Conservation (phyloP, 2,797 vertebrate species). For the Mustela erminea region DNA sequence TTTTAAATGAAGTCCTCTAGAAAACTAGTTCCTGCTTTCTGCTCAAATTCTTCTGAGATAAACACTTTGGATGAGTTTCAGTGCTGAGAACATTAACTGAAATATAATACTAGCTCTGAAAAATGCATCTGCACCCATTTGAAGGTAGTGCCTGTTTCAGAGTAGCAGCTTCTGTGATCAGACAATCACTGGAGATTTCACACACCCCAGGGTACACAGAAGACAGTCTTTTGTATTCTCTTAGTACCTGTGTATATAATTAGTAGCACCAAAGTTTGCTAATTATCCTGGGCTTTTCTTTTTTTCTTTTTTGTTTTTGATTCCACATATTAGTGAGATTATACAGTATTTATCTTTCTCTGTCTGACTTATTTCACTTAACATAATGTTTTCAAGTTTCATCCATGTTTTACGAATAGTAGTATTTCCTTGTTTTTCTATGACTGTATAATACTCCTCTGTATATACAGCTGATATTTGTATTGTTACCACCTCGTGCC, state of each 20-base stretch:
- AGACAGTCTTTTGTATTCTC: background rate
- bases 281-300: background rate
- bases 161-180: background rate
- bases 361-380: background rate
- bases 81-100: slow-evolving; percentile 57
- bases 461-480: background rate
- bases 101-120: background rate
- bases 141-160: background rate
- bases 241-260: background rate
- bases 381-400: background rate
- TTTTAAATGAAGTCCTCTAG: slow-evolving; percentile 71
- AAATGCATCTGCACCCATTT: slow-evolving; percentile 9
- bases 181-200: background rate
- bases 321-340: background rate
- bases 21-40: slow-evolving; percentile 63
- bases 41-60: slow-evolving; percentile 6
- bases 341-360: background rate
- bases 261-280: background rate
- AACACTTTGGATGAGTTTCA: slow-evolving; percentile 40
- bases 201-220: background rate
- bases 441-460: background rate
- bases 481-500: background rate
- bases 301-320: background rate
- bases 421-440: background rate
- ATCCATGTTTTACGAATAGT: background rate